These are phyloP conservation scores for Coenobita brevimanus DNA, from an alignment of 1,140 invertebrate species.

Conservation along the genomic window DNA sequence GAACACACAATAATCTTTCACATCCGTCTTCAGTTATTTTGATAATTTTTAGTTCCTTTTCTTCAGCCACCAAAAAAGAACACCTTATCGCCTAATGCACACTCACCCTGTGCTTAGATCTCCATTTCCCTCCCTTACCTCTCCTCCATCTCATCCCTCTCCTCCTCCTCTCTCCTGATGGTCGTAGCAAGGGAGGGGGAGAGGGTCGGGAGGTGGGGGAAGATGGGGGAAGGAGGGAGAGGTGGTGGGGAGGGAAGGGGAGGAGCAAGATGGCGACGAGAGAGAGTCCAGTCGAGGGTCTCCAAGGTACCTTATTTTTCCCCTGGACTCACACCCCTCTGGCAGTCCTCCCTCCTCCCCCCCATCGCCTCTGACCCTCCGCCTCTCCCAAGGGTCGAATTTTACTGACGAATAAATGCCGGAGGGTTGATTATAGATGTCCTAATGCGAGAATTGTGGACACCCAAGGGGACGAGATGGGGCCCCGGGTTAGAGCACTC, in stretches of 20 bases:
- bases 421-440: slow-evolving; percentile 61
- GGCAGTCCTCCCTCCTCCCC: background rate
- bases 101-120: no score
- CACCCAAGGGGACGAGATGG: background rate
- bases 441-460: slow-evolving; percentile 52
- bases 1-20: no score
- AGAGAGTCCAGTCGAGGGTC: no score
- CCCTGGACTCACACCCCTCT: slow-evolving; percentile 25
- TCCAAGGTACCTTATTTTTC: slow-evolving; percentile 38
- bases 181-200: background rate
- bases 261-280: slow-evolving; percentile 33
- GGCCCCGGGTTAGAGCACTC: background rate
- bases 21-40: no score
- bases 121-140: no score
- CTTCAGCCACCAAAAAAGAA: no score
- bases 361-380: background rate
- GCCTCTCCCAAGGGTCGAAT: slow-evolving; percentile 36
- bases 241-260: background rate
- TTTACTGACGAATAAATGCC: slow-evolving; percentile 60
- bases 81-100: no score
- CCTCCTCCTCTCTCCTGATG: no score
- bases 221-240: background rate
- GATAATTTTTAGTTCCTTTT: no score
- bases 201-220: background rate
- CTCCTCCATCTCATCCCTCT: no score